Evolutionary conservation across 2,113 vertebrate species (phyloP), one percentile per base, ranked within the genome.

Genomic region (Aegypius monachus): DNA sequence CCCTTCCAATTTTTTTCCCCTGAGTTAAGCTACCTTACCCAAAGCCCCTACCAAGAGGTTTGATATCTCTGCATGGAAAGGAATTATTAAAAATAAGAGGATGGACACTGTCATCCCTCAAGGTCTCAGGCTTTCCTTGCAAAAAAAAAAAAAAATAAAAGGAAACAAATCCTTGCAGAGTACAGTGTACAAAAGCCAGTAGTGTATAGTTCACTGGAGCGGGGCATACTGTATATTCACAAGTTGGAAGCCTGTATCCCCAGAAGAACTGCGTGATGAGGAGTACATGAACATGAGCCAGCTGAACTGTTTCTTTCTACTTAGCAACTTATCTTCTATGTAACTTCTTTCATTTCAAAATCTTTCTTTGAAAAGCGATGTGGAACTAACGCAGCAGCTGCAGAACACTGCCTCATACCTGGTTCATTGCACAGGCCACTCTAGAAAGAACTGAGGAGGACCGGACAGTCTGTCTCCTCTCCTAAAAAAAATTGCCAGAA

Each of bases 171-270:
- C 43, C 65, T 88, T 65, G 34, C 16, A n/a, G 36, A 48, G 36
- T 8, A 52, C 31, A 52, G 55, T 0, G 0, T 8, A 34, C 6
- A n/a, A 73, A 56, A 40, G 3, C 32, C 71, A 77, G 58, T 7
- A 55, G 48, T 0, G 6, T 9, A 11, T 8, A 81, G 65, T 36
- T 95, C 65, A 79, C 16, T 79, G 70, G 59, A 93, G 74, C 82
- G 77, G 29, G 25, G 71, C 32, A 16, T 48, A 61, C 52, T 47
- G 48, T 40, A 70, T 65, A 93, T 58, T 88, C 74, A 86, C 79
- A 32, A 58, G 43, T 26, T 45, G 34, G 38, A 88, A 73, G 11
- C 29, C 61, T 6, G 4, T 26, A 65, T 63, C 72, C 82, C 75
- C 83, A 38, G 22, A 53, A 70, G 38, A 87, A 27, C 50, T 21